Base-by-base conservation (phyloP, 64 coral and sea anemone genomes). In the Montipora cactus region DNA sequence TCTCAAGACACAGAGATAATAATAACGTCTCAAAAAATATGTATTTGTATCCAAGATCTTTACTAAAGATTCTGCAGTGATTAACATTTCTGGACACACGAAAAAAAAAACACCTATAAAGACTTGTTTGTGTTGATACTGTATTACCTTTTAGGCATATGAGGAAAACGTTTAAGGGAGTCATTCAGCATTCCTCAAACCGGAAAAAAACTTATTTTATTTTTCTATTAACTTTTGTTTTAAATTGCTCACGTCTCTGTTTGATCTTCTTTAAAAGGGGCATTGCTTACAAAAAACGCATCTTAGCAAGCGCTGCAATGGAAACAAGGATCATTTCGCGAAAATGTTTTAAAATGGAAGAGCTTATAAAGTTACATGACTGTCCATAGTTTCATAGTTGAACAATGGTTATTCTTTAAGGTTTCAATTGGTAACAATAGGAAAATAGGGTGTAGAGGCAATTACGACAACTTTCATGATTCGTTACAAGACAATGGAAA, bases 31-130 rank as follows among this genome's bases (percentile, higher is more conserved):
- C 61, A 66, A 66, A 66, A 66, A 2, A 66, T 66, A 66, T 66
- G 61, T 66, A 66, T 66, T 66, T 66, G 61, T 66, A 66, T 66
- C 61, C 61, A 66, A 66, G 61, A 66, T 66, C 61, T 66, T 66
- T 66, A 66, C 61, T 66, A 66, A 66, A 66, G 61, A 66, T 3
- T 64, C 59, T 64, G 1, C 59, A 64, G 1, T 64, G 59, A 64
- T 64, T 64, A 64, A 64, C 3, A 3, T 64, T 64, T 64, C 61
- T 66, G 16, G 61, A 66, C 61, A 64, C 59, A 64, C 59, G 59
- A 64, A 64, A 64, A 64, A 64, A 64, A 64, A 64, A 64, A 37
- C 59, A 64, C 59, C 59, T 64, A 64, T 64, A 64, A 64, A 64
- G 1, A 64, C 59, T 64, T 64, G 59, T 64, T 16, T 64, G 59